Conservation (phyloP, 2,797 vertebrate species). For the Sebastes trivittatus region DNA sequence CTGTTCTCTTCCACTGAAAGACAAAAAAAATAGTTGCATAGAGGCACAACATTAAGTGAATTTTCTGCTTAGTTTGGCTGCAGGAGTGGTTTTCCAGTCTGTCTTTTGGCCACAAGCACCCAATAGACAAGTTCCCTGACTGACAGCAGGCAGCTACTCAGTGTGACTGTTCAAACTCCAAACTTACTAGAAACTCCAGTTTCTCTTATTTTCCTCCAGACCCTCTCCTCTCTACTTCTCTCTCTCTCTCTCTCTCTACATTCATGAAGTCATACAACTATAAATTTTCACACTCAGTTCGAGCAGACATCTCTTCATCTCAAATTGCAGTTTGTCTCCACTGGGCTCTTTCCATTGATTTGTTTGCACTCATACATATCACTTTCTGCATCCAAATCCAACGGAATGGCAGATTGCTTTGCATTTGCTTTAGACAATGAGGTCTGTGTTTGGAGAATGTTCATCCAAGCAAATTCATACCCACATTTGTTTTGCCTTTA, state of each 20-base stretch:
- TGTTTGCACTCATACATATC: background rate
- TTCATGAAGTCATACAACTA: background rate
- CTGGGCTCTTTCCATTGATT: background rate
- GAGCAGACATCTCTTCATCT: background rate
- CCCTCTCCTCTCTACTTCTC: background rate
- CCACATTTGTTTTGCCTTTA: background rate
- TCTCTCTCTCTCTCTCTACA: background rate
- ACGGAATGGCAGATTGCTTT: background rate
- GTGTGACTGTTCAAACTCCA: background rate
- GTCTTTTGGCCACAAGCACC: background rate
- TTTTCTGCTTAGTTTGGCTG: background rate
- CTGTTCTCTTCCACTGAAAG: background rate
- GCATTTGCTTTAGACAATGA: background rate
- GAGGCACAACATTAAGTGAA: background rate
- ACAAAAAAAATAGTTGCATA: background rate
- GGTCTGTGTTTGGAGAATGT: background rate
- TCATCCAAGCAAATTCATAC: background rate
- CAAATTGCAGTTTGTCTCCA: background rate
- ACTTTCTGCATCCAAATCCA: background rate
- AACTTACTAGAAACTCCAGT: background rate
- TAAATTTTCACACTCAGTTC: background rate
- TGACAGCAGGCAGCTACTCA: conserved; percentile 15
- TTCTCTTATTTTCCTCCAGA: background rate
- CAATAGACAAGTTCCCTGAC: background rate
- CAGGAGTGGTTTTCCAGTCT: background rate